Base-by-base conservation (phyloP, 1,140 invertebrate species). In the Megalopta genalis region DNA sequence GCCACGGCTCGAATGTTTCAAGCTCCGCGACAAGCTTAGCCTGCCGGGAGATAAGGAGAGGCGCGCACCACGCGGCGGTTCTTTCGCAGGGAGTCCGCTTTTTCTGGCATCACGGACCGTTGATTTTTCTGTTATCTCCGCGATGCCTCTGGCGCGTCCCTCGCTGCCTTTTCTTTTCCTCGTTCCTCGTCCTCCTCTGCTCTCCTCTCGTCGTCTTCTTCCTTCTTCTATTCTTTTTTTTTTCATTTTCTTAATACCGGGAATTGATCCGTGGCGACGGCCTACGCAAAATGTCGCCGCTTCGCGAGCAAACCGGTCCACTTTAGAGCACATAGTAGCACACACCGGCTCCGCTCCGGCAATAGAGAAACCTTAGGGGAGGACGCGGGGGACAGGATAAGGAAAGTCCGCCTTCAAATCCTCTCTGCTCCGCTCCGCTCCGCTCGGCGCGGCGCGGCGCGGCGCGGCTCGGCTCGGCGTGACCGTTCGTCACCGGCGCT, bases 41-140 rank as follows among this genome's bases (percentile, higher is more conserved):
- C 60, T 74, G 46, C n/a, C 52, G 37, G 77, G 82, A 81, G 82
- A 85, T 85, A 85, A 84, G 59, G 16, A 37, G 21, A n/a, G 9
- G 39, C 23, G 23, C 27, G 52, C 52, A 46, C 80, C 59, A 27
- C 65, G 65, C 27, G 69, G 60, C 64, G 37, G 27, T 70, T 54
- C 46, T 49, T 64, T 80, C 73, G 39, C 27, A 7, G 21, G 0
- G 32, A 39, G 21, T 49, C 16, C 21, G 54, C 18, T 68, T 62
- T 79, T 79, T 63, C 65, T 62, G 7, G 16, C n/a, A 7, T 32
- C 12, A 12, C n/a, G 52, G 18, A 66, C 18, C 16, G 23, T 18
- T 65, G 59, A 66, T 77, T 72, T 81, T 77, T 77, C 54, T 21
- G 6, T 73, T 79, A 64, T 66, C 46, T 46, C 27, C 21, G 25